Evolutionary conservation across 2,888 invertebrate genomes (phyloP), one percentile per base, ranked within the genome.

Genomic region (Polydrusus tereticollis): DNA sequence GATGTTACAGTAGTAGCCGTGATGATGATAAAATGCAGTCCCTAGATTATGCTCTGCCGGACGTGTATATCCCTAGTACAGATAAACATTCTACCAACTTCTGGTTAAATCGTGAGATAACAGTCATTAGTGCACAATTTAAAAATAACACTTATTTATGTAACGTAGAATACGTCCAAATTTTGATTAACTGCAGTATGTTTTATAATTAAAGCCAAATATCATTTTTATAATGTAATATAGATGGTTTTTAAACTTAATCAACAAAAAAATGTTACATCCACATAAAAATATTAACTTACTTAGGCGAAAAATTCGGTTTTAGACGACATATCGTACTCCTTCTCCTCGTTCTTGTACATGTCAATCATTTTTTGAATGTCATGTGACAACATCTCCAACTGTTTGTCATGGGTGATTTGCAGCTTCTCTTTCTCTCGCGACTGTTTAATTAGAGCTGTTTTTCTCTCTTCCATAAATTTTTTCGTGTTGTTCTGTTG

Each of bases 401-500:
- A 88, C 84, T 98, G 97, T 82, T 97, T 96, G 81, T 95, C 94
- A 83, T 99, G 99, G 45, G 93, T 92, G 65, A 94, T 92, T 83
- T 95, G 95, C 77, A 99, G 87, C 85, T 97, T 96, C 77, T 97
- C 97, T 84, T 93, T 94, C 84, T 98, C 96, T 77, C 96, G 93
- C 70, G 91, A 92, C 81, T 97, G 97, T 81, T 97, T 96, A 83
- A 96, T 94, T 68, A 93, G 92, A 63, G 93, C 93, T 74, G 90
- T 91, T 89, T 94, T 96, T 69, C 96, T 89, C 86, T 99, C 98
- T 79, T 99, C 98, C 89, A 98, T 93, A 83, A 99, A 99, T 82
- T 96, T 95, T 86, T 98, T 98, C 64, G 97, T 97, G 85, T 98
- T 98, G 85, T 98, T 98, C 83, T 98, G 97, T 81, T 98, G 97